These are phyloP conservation scores for Canis aureus DNA, from an alignment of 2,113 vertebrate genomes.

Conservation along the genomic window DNA sequence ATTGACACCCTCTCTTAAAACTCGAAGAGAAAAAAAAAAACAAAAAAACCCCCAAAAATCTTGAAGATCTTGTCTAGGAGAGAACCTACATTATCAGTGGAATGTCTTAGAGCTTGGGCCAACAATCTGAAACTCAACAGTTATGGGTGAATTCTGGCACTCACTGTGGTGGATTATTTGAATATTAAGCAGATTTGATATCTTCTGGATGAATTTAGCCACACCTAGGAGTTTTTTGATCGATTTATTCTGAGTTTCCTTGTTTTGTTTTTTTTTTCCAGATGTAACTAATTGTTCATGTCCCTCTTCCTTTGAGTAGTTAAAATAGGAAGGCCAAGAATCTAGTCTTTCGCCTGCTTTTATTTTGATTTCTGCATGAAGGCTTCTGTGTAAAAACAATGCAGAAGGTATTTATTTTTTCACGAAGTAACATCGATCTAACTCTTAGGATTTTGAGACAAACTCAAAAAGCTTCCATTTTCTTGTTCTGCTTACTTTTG, in stretches of 20 bases:
- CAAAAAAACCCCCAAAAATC: background rate
- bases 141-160: background rate
- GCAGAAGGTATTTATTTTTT: slow-evolving; percentile 16
- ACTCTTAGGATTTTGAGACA: background rate
- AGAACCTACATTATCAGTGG: background rate
- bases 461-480: background rate
- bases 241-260: slow-evolving; percentile 19
- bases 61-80: background rate
- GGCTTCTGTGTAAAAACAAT: background rate
- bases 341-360: background rate
- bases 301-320: background rate
- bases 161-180: background rate
- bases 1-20: background rate
- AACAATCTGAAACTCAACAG: background rate
- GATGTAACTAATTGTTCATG: background rate
- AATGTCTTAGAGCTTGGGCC: background rate
- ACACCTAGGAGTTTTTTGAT: background rate
- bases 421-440: slow-evolving; percentile 6
- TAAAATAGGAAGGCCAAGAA: background rate
- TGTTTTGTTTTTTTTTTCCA: background rate
- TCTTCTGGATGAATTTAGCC: background rate
- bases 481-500: background rate
- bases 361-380: slow-evolving; percentile 42
- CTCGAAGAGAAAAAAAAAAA: background rate
- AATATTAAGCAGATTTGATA: background rate